Evolutionary conservation across 2,888 invertebrate species (phyloP).

Genomic region (Hylaea fasciaria): DNA sequence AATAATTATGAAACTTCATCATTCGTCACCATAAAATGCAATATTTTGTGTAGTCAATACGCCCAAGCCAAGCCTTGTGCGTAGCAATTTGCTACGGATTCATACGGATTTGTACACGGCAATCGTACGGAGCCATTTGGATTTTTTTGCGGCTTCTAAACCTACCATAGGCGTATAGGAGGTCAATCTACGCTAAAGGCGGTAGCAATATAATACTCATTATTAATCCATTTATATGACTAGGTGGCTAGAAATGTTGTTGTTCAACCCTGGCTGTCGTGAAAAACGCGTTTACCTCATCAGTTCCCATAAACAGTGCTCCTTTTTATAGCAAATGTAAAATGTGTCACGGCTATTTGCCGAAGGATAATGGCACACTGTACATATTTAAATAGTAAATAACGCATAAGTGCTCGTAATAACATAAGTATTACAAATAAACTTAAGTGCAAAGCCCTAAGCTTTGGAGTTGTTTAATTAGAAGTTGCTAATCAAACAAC

Average conservation of each 20-base stretch:
- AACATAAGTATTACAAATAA: slow-evolving; percentile 20
- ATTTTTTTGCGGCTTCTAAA: background rate
- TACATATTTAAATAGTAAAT: slow-evolving; percentile 25
- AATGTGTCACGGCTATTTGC: slow-evolving; percentile 22
- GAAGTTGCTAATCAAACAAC: background rate
- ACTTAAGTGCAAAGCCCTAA: slow-evolving; percentile 18
- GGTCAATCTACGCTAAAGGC: slow-evolving; percentile 10
- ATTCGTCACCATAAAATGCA: too few relatives aligned
- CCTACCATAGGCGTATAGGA: background rate
- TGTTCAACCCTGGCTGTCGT: slow-evolving; percentile 8
- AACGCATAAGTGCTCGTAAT: slow-evolving; percentile 22
- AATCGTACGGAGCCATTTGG: background rate
- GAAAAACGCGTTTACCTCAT: slow-evolving; percentile 29
- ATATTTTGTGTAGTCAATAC: background rate
- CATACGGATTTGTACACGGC: background rate
- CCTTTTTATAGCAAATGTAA: slow-evolving; percentile 22
- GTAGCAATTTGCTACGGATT: too few relatives aligned
- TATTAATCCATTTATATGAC: background rate
- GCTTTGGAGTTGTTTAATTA: slow-evolving; percentile 13
- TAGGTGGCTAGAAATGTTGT: background rate
- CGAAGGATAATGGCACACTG: slow-evolving; percentile 20
- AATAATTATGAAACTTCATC: too few relatives aligned
- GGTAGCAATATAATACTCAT: slow-evolving; percentile 6
- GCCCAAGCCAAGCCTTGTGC: background rate
- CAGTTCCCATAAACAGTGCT: slow-evolving; percentile 22